Base-by-base conservation (phyloP, 1,140 invertebrate genomes). In the Pachypeltis micranthus region DNA sequence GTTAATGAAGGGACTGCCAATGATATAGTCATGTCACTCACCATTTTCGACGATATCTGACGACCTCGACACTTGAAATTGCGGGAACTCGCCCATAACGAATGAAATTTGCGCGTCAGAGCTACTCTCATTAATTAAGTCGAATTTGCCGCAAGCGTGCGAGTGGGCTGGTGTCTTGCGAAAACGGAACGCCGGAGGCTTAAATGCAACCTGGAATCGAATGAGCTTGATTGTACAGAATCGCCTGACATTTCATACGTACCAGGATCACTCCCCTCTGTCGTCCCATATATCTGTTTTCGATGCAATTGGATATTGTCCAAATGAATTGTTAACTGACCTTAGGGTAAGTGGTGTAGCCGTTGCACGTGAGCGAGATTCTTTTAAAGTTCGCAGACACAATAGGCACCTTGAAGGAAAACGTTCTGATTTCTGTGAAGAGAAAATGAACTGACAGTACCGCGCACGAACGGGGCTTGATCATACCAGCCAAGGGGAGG, bases 271-370 rank as follows among this genome's bases (percentile, higher is more conserved):
- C n/a, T n/a, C n/a, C n/a, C n/a, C n/a, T n/a, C n/a, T n/a, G n/a
- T n/a, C n/a, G n/a, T n/a, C n/a, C n/a, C n/a, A n/a, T n/a, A n/a
- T n/a, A n/a, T n/a, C n/a, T n/a, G n/a, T n/a, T n/a, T n/a, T n/a
- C n/a, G n/a, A n/a, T n/a, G n/a, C n/a, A n/a, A n/a, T n/a, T n/a
- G n/a, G n/a, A n/a, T n/a, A n/a, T n/a, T n/a, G n/a, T 3, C 2
- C 2, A 47, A n/a, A 47, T 47, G 44, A 7, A 47, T 47, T 23
- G 2, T 3, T 19, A 10, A 63, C 39, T 31, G 44, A 65, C 64
- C 21, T 44, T 58, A 44, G 66, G 66, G 59, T 44, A 64, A 54
- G 59, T 25, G 23, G 63, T 63, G 21, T 39, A 24, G n/a, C 63
- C 66, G 28, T 26, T 47, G n/a, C 61, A 58, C 28, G 64, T 64